A percentile compares a stretch with the other conserved stretches of the same genome.
phyloP scores from a whole-genome alignment of 2,113 vertebrate species.

The Cisticola juncidis region DNA sequence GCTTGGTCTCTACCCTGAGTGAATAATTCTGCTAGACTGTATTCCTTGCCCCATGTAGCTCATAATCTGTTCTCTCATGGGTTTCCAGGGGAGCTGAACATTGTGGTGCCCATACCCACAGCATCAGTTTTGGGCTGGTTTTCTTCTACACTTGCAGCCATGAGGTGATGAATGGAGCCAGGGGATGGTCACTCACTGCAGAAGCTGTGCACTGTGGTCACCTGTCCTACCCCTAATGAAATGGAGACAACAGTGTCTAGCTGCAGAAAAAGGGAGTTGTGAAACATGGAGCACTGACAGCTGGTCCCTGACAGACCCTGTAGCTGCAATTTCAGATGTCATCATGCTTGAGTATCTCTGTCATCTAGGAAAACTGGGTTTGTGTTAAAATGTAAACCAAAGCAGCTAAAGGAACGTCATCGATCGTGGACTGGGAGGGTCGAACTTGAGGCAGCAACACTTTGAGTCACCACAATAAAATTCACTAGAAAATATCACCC shows the following conservation, averaged over 20 bases:
- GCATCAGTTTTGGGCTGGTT: not conserved
- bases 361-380: not conserved
- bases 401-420: not conserved
- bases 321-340: not conserved
- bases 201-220: not conserved
- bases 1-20: not conserved
- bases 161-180: not conserved
- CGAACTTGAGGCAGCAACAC: not conserved
- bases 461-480: not conserved
- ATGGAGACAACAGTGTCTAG: not conserved
- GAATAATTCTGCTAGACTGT: not conserved
- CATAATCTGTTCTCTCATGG: not conserved
- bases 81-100: not conserved
- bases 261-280: not conserved
- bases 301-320: not conserved
- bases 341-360: not conserved
- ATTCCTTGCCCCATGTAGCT: not conserved
- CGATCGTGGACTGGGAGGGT: not conserved
- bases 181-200: not conserved
- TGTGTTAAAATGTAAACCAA: not conserved
- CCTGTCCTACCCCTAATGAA: not conserved
- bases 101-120: not conserved
- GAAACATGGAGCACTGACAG: not conserved
- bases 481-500: not conserved
- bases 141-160: not conserved